A percentile compares a stretch with the other conserved stretches of the same genome.
These are phyloP conservation scores for Eilema sororculum DNA, from an alignment of 2,888 invertebrate species.

Conservation along the genomic window DNA sequence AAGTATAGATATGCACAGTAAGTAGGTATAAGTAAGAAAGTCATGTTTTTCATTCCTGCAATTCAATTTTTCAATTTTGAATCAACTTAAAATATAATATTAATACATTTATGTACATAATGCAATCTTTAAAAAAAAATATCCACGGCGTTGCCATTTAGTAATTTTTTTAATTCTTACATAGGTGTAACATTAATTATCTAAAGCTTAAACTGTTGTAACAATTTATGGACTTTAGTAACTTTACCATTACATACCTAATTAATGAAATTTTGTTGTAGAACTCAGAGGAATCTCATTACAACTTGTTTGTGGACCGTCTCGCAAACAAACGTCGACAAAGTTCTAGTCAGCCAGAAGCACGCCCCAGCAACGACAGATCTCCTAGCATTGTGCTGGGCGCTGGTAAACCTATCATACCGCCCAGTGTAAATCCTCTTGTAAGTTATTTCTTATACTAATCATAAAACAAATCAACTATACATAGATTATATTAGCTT, in stretches of 20 bases:
- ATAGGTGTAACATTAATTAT: no score
- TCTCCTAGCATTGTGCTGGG: conserved; percentile 82
- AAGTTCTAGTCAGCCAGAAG: conserved; percentile 87
- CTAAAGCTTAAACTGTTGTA: no score
- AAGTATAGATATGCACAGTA: neutral
- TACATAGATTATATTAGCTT: no score
- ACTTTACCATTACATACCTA: no score
- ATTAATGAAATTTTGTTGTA: neutral
- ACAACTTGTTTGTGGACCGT: conserved; percentile 91
- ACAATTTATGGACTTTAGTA: no score
- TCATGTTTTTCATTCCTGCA: no score
- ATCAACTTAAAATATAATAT: no score
- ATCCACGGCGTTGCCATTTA: no score
- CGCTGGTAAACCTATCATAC: conserved; percentile 82
- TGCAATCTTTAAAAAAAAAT: no score
- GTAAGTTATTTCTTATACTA: conserved; percentile 57
- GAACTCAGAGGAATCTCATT: conserved; percentile 92
- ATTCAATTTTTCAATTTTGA: no score
- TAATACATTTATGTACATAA: no score
- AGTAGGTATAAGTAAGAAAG: neutral
- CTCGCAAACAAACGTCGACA: conserved; percentile 92
- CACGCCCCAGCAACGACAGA: conserved; percentile 68
- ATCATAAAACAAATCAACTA: conserved; percentile 6
- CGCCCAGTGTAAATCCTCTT: conserved; percentile 76
- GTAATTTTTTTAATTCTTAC: no score